A percentile compares a stretch with the other conserved stretches of the same genome.
These are phyloP conservation scores for Cirrhinus molitorella DNA, from an alignment of 2,797 vertebrate genomes.

Conservation along the genomic window DNA sequence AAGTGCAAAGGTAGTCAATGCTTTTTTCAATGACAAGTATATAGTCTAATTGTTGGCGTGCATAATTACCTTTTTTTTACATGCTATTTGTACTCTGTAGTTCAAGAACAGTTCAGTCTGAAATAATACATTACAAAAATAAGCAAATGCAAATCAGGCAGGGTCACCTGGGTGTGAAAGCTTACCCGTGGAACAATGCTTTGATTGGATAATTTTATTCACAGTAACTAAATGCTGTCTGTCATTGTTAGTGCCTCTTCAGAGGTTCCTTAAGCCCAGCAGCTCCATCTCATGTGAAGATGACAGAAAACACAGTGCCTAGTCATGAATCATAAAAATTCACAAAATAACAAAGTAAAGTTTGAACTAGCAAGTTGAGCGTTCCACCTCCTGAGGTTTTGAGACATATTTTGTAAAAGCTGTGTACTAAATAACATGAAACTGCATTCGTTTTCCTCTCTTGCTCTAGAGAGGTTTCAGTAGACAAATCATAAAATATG, in stretches of 20 bases:
- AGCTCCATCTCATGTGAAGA: constrained; percentile 19
- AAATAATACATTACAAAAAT: constrained; percentile 13
- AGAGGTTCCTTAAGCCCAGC: constrained; percentile 24
- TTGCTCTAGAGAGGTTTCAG: background rate
- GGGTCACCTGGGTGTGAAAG: background rate
- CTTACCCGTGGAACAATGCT: constrained; percentile 4
- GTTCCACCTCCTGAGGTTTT: background rate
- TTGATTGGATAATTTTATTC: constrained; percentile 44
- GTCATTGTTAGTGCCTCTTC: constrained; percentile 47
- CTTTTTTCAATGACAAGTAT: too few relatives aligned
- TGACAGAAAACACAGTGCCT: background rate
- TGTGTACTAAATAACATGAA: background rate
- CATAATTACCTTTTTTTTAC: background rate
- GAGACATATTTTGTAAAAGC: constrained; percentile 1
- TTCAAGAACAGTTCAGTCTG: constrained; percentile 6
- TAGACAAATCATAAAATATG: constrained; percentile 24
- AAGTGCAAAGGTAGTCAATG: background rate
- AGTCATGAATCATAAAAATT: background rate
- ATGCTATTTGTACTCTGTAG: background rate
- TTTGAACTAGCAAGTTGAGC: background rate
- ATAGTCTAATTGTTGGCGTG: background rate
- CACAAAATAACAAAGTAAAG: background rate
- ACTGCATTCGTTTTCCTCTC: background rate
- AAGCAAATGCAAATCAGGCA: background rate
- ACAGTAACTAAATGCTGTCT: constrained; percentile 42